These are phyloP conservation scores for Eulemur rufifrons DNA, from an alignment of 2,113 vertebrate genomes.

Conservation along the genomic window DNA sequence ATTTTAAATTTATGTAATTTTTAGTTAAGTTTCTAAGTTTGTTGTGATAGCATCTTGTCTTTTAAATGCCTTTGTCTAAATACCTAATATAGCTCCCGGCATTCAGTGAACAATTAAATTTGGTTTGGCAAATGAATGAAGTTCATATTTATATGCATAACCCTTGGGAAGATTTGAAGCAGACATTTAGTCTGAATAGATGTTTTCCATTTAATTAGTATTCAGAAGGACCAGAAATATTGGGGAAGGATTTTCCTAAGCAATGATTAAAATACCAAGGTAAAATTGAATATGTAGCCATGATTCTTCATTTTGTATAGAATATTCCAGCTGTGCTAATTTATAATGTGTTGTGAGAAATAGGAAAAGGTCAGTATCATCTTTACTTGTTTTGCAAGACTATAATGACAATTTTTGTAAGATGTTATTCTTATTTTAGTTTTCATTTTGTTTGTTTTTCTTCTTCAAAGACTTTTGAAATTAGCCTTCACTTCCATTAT, in stretches of 20 bases:
- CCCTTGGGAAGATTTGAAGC: not conserved
- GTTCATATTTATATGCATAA: not conserved
- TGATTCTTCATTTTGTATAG: not conserved
- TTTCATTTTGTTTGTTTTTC: not conserved
- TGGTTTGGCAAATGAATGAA: constrained; percentile 8
- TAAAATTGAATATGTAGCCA: not conserved
- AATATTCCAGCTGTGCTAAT: not conserved
- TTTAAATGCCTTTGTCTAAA: not conserved
- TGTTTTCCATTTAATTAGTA: constrained; percentile 14
- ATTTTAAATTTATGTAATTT: not conserved
- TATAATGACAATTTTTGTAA: not conserved
- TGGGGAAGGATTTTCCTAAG: not conserved
- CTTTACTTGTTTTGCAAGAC: not conserved
- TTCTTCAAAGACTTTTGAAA: constrained; percentile 3
- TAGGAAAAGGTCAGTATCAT: not conserved
- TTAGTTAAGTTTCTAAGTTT: not conserved
- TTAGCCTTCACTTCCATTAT: not conserved
- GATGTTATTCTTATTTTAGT: not conserved
- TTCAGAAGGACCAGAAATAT: not conserved
- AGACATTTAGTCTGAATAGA: not conserved
- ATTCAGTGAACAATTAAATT: not conserved
- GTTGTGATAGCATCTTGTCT: not conserved
- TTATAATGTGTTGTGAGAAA: not conserved
- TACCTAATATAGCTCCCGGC: not conserved
- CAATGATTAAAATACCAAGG: not conserved